Evolutionary conservation across 2,797 vertebrate genomes (phyloP), one percentile per base, ranked within the genome.

Genomic region (Sebastes paucispinis): DNA sequence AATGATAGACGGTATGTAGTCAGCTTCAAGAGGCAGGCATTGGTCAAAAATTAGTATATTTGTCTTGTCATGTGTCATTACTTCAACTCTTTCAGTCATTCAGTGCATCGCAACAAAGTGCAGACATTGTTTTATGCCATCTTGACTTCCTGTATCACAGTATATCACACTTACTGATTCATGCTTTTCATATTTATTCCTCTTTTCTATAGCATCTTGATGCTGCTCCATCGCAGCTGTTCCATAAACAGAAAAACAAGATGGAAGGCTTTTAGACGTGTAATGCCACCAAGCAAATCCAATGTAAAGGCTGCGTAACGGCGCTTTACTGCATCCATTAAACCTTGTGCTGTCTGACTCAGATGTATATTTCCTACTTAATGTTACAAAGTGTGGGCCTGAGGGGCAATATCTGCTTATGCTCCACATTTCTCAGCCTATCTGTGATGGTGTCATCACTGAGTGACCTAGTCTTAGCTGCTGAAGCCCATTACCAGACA

Each of bases 311-410:
- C 82, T 75, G 34, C 54, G 34, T 58, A 73, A 67, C 34, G 1
- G 66, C 58, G 24, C 59, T 78, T 80, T 47, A 60, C 73, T 63
- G 47, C 70, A 60, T 81, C 71, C 60, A 75, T 86, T 83, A 5
- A 39, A 60, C 70, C 75, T 71, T 43, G 83, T 85, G 75, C 79
- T 79, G 72, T 85, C 52, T 81, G 85, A 81, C 80, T 87, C 81
- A 76, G 68, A 82, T 80, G 66, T 73, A 68, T 16, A 24, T 82
- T 85, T 82, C n/a, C 67, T 4, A 24, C 73, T 82, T 83, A 75
- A 79, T 39, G 47, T 82, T 80, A 60, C 69, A 69, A 85, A 81
- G 58, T n/a, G 24, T 31, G 5, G 3, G 43, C 83, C 77, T 10
- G 8, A 25, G 64, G 67, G 79, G 14, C 13, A 14, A 27, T 75